Percentiles rank a stretch among this genome's conserved stretches.
These are phyloP conservation scores for Leistus spinibarbis DNA, from an alignment of 2,888 invertebrate genomes.

Conservation along the genomic window DNA sequence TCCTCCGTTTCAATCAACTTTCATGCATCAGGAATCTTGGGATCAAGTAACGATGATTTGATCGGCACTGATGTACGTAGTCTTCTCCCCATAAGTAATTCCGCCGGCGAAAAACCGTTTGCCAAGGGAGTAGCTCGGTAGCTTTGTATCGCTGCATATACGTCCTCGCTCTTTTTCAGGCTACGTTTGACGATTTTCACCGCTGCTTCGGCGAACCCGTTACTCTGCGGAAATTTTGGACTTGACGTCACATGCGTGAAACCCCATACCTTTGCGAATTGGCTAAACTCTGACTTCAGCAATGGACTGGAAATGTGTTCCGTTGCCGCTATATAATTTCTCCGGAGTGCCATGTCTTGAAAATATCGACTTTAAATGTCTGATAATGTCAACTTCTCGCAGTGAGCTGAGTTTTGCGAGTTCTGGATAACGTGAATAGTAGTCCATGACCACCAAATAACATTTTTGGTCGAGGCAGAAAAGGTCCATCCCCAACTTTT, in stretches of 20 bases:
- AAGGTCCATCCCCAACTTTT: constrained; percentile 12
- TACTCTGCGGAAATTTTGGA: constrained; percentile 15
- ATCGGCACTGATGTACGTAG: background rate
- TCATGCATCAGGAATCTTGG: background rate
- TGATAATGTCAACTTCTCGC: background rate
- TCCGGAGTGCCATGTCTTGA: constrained; percentile 15
- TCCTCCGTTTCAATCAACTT: background rate
- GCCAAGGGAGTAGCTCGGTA: background rate
- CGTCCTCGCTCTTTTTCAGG: background rate
- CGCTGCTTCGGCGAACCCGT: background rate
- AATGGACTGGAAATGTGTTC: constrained; percentile 12
- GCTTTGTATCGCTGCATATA: background rate
- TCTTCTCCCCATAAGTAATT: constrained; percentile 1
- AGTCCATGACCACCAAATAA: constrained; percentile 6
- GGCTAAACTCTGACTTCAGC: background rate
- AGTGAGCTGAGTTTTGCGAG: background rate
- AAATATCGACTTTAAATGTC: background rate
- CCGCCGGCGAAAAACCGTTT: background rate
- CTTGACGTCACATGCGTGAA: constrained; percentile 10
- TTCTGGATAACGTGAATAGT: constrained; percentile 14
- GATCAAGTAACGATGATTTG: background rate
- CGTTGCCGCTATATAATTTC: constrained; percentile 1
- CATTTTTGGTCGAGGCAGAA: background rate
- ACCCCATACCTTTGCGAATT: constrained; percentile 3
- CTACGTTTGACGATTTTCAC: constrained; percentile 1